Evolutionary conservation across 2,797 vertebrate species (phyloP), one percentile per base, ranked within the genome.

Genomic region (Onychomys leucogaster): DNA sequence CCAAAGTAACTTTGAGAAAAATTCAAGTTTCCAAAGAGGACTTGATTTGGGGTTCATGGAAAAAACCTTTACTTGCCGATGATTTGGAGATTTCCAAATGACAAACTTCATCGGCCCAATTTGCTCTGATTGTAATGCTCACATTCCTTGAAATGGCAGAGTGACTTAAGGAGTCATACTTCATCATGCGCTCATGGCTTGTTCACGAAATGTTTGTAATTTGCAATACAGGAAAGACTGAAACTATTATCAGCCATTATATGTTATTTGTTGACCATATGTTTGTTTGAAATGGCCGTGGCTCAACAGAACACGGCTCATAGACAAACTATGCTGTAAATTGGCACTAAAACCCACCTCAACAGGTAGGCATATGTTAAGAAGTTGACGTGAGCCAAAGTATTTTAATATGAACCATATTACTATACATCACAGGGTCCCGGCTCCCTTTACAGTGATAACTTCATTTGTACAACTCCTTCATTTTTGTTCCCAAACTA

Each of bases 241-340:
- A 98, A 99, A 98, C 98, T 98, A 99, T 99, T 99, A 99, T 98
- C 98, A 98, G 97, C 98, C 98, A 99, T 99, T 99, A 99, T 97
- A 97, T 98, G 98, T 98, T 98, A 98, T 98, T 98, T 98, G 98
- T 98, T 98, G 98, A 98, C 98, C 98, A 98, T 98, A 98, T 98
- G 98, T 98, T 98, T 98, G 98, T 98, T 98, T 98, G 98, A 98
- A 99, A 98, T 96, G 96, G 98, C 98, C 96, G 94, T 98, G 46
- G 77, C 98, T 97, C 89, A 98, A 95, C 96, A 98, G 98, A 98
- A 98, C 97, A 97, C 5, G 11, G 98, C 96, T 98, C 97, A 95
- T 78, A 71, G 98, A 90, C 95, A 83, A 97, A 97, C 97, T 97
- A 96, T 97, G 98, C 96, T 97, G 97, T 98, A 98, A 98, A 98